Conservation (phyloP, 2,797 vertebrate species). For the Channallabes apus region DNA sequence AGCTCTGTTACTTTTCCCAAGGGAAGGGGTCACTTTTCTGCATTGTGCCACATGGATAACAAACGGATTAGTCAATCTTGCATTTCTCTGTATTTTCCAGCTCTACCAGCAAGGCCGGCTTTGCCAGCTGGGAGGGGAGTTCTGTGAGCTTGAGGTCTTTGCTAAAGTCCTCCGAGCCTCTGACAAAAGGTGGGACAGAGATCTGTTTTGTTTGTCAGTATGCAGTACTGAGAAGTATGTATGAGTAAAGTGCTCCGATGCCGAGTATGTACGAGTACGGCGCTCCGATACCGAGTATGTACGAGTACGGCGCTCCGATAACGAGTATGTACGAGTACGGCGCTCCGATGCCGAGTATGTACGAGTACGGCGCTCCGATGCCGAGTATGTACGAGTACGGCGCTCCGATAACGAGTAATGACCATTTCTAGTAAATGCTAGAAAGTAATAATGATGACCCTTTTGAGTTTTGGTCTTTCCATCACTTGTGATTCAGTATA, state of each 20-base stretch:
- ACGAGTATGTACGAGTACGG: no score
- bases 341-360: no score
- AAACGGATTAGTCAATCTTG: slow-evolving; percentile 32
- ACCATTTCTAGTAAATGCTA: not conserved
- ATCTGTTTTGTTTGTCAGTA: slow-evolving; percentile 6
- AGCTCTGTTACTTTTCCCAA: slow-evolving; percentile 31
- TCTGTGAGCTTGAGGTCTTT: slow-evolving; percentile 99
- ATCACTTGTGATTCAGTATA: not conserved
- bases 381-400: no score
- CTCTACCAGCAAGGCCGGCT: slow-evolving; percentile 98
- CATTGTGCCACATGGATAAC: slow-evolving; percentile 42
- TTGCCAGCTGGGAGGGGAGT: slow-evolving; percentile 98
- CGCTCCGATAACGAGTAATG: no score
- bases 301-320: no score
- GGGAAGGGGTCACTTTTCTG: slow-evolving; percentile 40
- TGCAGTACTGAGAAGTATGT: not conserved
- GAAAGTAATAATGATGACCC: not conserved
- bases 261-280: no score
- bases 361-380: no score
- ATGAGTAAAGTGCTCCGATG: no score
- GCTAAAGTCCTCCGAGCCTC: slow-evolving; percentile 96
- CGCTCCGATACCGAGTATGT: no score
- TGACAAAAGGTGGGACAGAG: slow-evolving; percentile 85
- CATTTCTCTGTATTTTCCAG: slow-evolving; percentile 71
- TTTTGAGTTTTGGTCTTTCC: not conserved